Evolutionary conservation across 64 coral and sea anemone genomes (phyloP).

Genomic region (Montipora sp.): DNA sequence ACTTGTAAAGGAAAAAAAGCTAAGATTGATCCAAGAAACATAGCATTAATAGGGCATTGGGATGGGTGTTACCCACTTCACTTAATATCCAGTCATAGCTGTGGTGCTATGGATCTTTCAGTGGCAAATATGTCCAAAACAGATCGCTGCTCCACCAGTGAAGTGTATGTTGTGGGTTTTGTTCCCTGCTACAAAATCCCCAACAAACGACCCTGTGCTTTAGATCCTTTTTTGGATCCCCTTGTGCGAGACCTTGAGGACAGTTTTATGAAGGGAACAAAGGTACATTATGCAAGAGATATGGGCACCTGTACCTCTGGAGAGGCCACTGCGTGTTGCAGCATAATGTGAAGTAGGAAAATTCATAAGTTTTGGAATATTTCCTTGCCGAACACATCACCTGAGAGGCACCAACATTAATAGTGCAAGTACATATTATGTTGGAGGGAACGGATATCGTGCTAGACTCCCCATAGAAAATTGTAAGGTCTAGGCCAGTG

Average conservation of each 20-base stretch:
- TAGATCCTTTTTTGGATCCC: slow-evolving; percentile 47
- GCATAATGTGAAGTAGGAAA: slow-evolving; percentile 25
- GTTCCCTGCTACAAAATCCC: slow-evolving; percentile 2
- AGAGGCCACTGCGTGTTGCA: neutral
- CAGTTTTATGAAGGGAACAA: too few species aligned
- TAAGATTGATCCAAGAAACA: slow-evolving; percentile 14
- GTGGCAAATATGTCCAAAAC: slow-evolving; percentile 32
- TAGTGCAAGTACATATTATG: neutral
- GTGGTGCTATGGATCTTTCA: slow-evolving; percentile 38
- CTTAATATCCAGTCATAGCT: neutral
- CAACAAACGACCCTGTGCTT: slow-evolving; percentile 22
- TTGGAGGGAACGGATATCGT: neutral
- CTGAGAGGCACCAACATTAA: neutral
- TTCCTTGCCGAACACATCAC: neutral
- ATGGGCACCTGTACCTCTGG: neutral
- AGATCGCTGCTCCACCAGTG: neutral
- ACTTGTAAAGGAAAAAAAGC: neutral
- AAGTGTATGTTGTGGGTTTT: slow-evolving; percentile 60
- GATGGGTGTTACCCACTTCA: slow-evolving; percentile 56
- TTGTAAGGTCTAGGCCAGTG: neutral
- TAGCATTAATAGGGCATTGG: slow-evolving; percentile 57
- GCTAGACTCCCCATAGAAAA: neutral
- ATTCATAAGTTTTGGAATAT: slow-evolving; percentile 18
- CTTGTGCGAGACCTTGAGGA: too few species aligned
- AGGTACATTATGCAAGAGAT: neutral